These are phyloP conservation scores for Nowickia ferox DNA, from an alignment of 2,888 invertebrate genomes.

Conservation along the genomic window DNA sequence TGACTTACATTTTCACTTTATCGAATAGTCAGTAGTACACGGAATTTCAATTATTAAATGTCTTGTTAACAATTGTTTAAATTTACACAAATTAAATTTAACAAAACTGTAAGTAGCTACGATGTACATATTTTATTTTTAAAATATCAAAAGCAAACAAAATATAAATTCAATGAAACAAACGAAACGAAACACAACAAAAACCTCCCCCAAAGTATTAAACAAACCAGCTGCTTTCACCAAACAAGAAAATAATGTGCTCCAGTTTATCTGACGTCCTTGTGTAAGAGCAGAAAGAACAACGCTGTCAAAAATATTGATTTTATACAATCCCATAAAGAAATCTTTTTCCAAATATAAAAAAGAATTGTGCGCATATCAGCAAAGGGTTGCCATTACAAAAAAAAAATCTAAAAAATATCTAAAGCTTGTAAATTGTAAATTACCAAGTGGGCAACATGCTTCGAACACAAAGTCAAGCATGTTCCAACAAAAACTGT, in stretches of 20 bases:
- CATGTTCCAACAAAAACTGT: constrained; percentile 43
- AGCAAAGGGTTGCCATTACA: constrained; percentile 44
- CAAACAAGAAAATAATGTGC: background rate
- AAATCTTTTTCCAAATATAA: constrained; percentile 5
- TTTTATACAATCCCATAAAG: constrained; percentile 26
- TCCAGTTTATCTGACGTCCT: background rate
- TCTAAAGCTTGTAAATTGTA: background rate
- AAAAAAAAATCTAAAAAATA: too few relatives aligned
- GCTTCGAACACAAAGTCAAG: background rate
- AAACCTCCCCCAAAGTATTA: background rate
- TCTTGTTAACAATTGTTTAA: too few relatives aligned
- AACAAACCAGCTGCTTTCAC: background rate
- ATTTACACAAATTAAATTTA: too few relatives aligned
- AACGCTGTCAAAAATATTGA: constrained; percentile 37
- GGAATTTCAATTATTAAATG: too few relatives aligned
- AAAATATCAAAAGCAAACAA: too few relatives aligned
- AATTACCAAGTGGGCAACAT: constrained; percentile 28
- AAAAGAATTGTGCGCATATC: constrained; percentile 45
- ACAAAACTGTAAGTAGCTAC: too few relatives aligned
- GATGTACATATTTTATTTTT: too few relatives aligned
- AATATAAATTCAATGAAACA: background rate
- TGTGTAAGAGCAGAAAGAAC: background rate
- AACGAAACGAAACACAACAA: background rate
- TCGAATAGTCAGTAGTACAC: too few relatives aligned
- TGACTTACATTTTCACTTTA: too few relatives aligned